These are phyloP conservation scores for Drosophila pallidifrons DNA, from an alignment of 1,140 invertebrate species.

Conservation along the genomic window DNA sequence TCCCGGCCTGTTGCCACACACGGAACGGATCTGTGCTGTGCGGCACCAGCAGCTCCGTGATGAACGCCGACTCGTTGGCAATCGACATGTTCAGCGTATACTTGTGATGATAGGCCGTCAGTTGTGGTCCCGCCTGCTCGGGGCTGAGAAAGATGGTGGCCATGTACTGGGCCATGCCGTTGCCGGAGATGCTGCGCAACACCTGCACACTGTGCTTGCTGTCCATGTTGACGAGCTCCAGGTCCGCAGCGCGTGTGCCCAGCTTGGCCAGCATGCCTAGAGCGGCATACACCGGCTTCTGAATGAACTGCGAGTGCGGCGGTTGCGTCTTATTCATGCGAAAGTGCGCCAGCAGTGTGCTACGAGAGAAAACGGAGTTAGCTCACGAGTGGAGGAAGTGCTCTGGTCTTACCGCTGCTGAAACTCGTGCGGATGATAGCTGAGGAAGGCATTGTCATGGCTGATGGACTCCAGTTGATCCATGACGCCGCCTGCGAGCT, in stretches of 20 bases:
- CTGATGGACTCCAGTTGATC: conserved; percentile 83
- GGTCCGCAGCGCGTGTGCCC: conserved; percentile 68
- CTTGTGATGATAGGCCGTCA: conserved; percentile 63
- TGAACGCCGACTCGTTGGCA: conserved; percentile 74
- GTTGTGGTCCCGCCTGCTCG: conserved; percentile 65
- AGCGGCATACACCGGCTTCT: conserved; percentile 85
- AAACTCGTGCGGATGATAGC: conserved; percentile 86
- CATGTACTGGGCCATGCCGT: conserved; percentile 62
- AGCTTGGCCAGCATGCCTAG: conserved; percentile 85
- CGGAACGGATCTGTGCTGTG: conserved; percentile 68
- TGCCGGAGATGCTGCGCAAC: conserved; percentile 61
- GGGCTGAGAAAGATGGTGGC: conserved; percentile 73
- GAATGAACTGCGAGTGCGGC: conserved; percentile 85
- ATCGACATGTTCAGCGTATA: conserved; percentile 75
- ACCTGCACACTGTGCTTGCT: conserved; percentile 69
- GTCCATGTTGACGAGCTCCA: conserved; percentile 73
- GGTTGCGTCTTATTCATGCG: conserved; percentile 85
- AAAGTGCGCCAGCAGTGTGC: conserved; percentile 85
- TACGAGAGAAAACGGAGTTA: background rate
- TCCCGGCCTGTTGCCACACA: conserved; percentile 65
- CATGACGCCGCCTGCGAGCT: conserved; percentile 59
- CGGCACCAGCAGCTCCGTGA: conserved; percentile 84
- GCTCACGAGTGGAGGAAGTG: background rate
- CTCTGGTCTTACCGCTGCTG: conserved; percentile 73
- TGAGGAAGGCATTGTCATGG: conserved; percentile 86